A percentile compares a stretch with the other conserved stretches of the same genome.
Conservation (phyloP, 2,797 vertebrate species). For the Mormyrus proboscirostris region DNA sequence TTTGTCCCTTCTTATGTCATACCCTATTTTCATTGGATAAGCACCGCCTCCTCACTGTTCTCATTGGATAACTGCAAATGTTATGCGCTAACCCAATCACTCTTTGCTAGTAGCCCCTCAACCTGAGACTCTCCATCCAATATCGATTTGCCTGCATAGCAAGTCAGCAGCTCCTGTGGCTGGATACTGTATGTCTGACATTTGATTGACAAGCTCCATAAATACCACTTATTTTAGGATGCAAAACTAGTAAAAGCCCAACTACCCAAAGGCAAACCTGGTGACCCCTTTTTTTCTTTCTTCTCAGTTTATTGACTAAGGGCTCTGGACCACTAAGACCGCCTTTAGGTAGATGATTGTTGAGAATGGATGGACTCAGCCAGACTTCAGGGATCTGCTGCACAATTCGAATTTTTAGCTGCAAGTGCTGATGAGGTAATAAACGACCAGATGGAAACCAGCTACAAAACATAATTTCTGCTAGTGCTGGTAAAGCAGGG, state of each 20-base stretch:
- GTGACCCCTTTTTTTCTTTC: neutral
- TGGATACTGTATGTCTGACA: neutral
- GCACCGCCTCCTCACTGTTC: neutral
- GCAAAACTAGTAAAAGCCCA: neutral
- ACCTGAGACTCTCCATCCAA: neutral
- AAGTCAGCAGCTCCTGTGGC: neutral
- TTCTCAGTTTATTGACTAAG: neutral
- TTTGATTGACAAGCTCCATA: constrained; percentile 2
- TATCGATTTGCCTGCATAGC: neutral
- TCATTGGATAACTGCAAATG: neutral
- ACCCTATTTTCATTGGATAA: neutral
- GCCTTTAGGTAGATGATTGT: neutral
- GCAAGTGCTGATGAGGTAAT: neutral
- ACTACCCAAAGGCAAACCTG: neutral
- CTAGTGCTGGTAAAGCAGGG: neutral
- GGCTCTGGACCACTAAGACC: neutral
- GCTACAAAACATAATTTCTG: neutral
- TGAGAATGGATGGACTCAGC: neutral
- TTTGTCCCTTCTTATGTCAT: neutral
- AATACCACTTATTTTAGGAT: neutral
- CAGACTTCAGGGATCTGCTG: neutral
- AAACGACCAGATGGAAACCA: neutral
- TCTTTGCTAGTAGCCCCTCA: neutral
- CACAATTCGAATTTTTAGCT: neutral
- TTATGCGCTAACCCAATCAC: neutral